Evolutionary conservation across 2,113 vertebrate genomes (phyloP).

Genomic region (Pterocles gutturalis): DNA sequence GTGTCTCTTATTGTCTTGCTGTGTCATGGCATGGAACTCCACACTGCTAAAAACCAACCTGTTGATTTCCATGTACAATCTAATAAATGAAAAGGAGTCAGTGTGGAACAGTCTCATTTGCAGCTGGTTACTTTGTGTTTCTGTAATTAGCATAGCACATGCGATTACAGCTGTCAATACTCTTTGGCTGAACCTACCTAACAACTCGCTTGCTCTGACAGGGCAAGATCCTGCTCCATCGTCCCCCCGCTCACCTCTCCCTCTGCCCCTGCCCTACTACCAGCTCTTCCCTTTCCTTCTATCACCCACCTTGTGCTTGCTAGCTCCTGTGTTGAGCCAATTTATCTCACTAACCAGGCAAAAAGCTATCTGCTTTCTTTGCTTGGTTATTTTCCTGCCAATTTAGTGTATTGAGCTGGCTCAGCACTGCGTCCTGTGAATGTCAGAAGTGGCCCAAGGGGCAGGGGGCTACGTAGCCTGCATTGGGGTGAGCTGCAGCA

Average conservation of each 20-base stretch:
- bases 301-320: accelerated
- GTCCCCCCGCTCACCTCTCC: background rate
- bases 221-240: background rate
- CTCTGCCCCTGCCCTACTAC: background rate
- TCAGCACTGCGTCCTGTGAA: background rate
- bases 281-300: background rate
- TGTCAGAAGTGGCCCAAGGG: background rate
- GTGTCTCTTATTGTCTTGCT: background rate
- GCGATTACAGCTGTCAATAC: constrained; percentile 28
- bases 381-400: background rate
- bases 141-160: background rate
- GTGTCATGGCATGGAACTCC: background rate
- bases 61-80: constrained; percentile 38
- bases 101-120: constrained; percentile 38
- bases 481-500: background rate
- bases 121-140: constrained; percentile 49
- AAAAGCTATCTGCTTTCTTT: background rate
- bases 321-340: background rate
- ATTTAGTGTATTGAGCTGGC: background rate
- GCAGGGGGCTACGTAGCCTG: background rate
- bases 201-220: background rate
- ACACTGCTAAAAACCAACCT: background rate
- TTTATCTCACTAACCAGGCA: background rate
- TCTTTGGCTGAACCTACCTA: constrained; percentile 38
- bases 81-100: constrained; percentile 47